phyloP scores from a whole-genome alignment of 2,113 vertebrate genomes.

The Sphyrna mokarran region DNA sequence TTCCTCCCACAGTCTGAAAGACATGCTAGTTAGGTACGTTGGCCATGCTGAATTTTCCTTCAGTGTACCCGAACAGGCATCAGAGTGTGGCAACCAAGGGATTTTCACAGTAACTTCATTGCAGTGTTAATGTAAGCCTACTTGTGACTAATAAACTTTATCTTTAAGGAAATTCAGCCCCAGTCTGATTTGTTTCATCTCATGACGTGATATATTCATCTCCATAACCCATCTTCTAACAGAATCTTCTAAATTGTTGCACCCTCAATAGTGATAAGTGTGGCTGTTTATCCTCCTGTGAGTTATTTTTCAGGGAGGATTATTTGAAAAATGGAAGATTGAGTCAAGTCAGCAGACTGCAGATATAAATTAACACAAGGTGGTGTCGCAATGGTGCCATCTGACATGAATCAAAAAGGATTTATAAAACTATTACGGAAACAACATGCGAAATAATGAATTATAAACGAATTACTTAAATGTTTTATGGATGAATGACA shows the following conservation, averaged over 20 bases:
- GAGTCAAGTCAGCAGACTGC: background rate
- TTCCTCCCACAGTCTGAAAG: too few species aligned
- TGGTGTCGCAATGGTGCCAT: background rate
- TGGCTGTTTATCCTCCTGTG: background rate
- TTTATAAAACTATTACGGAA: background rate
- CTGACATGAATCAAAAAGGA: background rate
- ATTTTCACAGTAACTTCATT: too few species aligned
- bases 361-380: background rate
- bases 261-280: background rate
- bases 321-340: background rate
- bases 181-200: background rate
- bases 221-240: background rate
- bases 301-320: background rate
- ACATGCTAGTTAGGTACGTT: too few species aligned
- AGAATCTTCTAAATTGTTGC: background rate
- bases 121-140: too few species aligned
- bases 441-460: background rate
- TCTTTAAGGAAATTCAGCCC: too few species aligned
- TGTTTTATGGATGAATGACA: background rate
- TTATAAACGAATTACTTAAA: background rate
- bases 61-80: too few species aligned
- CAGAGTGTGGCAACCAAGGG: too few species aligned
- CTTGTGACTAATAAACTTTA: too few species aligned
- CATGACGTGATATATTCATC: background rate
- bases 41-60: too few species aligned